phyloP scores from a whole-genome alignment of 2,888 invertebrate species.

The Thereva nobilitata region DNA sequence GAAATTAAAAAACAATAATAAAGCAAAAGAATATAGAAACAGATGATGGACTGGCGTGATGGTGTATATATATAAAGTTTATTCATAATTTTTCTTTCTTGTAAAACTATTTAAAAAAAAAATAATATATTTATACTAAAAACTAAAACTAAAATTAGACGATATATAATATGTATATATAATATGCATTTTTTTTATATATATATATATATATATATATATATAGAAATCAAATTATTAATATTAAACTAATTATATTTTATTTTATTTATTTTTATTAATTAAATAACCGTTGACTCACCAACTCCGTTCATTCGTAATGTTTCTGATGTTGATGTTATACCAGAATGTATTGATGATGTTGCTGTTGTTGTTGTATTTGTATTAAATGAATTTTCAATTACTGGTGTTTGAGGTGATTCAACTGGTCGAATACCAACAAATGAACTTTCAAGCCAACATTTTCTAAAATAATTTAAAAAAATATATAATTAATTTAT shows the following conservation, averaged over 20 bases:
- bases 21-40: too few relatives aligned
- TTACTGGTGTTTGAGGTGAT: conserved; percentile 80
- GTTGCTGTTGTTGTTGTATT: conserved; percentile 45
- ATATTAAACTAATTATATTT: conserved; percentile 20
- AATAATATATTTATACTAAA: too few relatives aligned
- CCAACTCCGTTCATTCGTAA: conserved; percentile 61
- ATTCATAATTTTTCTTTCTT: too few relatives aligned
- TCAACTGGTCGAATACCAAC: conserved; percentile 83
- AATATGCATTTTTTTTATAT: too few relatives aligned
- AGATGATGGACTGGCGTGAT: too few relatives aligned
- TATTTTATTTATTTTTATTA: conserved; percentile 24
- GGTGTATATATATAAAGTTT: too few relatives aligned
- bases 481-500: neutral
- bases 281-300: conserved; percentile 56
- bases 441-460: conserved; percentile 93
- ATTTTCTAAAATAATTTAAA: conserved; percentile 58
- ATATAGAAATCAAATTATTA: neutral
- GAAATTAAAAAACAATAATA: too few relatives aligned
- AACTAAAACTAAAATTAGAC: too few relatives aligned
- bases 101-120: too few relatives aligned
- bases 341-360: conserved; percentile 52
- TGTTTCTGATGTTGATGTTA: conserved; percentile 41
- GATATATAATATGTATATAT: too few relatives aligned
- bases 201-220: too few relatives aligned
- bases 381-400: conserved; percentile 59